Percentiles rank a stretch among this genome's conserved stretches.
Evolutionary conservation across 2,888 invertebrate genomes (phyloP).

Genomic region (Rhodophaea formosa): DNA sequence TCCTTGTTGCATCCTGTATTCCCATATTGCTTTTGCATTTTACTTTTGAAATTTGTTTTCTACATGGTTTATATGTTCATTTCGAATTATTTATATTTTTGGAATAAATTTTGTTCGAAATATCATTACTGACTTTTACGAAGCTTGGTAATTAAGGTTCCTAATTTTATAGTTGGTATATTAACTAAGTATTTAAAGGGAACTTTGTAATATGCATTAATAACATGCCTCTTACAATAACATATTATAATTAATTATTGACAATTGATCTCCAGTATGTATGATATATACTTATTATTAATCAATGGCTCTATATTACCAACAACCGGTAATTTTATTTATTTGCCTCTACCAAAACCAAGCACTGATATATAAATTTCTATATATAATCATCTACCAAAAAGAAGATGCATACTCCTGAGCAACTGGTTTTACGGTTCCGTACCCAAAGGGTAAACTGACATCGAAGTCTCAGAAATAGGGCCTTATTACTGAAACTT

Average conservation of each 20-base stretch:
- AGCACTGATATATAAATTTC: background rate
- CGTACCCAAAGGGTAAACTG: too few relatives aligned
- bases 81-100: slow-evolving; percentile 78
- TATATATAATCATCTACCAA: too few relatives aligned
- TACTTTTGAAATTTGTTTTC: slow-evolving; percentile 69
- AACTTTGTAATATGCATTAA: slow-evolving; percentile 6
- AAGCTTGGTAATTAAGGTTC: slow-evolving; percentile 77
- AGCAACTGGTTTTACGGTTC: too few relatives aligned
- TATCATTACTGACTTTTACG: slow-evolving; percentile 66
- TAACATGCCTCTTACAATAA: background rate
- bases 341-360: slow-evolving; percentile 1
- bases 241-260: slow-evolving; percentile 2
- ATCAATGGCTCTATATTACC: background rate
- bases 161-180: slow-evolving; percentile 38
- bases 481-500: too few relatives aligned
- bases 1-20: slow-evolving; percentile 72
- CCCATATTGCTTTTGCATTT: slow-evolving; percentile 68
- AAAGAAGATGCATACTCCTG: too few relatives aligned
- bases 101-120: slow-evolving; percentile 77
- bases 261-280: slow-evolving; percentile 4
- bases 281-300: background rate
- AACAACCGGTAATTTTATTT: slow-evolving; percentile 7
- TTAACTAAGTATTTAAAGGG: slow-evolving; percentile 22
- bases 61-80: slow-evolving; percentile 78
- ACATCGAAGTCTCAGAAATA: too few relatives aligned